Conservation (phyloP, 2,797 vertebrate genomes). For the Gorsachius magnificus region DNA sequence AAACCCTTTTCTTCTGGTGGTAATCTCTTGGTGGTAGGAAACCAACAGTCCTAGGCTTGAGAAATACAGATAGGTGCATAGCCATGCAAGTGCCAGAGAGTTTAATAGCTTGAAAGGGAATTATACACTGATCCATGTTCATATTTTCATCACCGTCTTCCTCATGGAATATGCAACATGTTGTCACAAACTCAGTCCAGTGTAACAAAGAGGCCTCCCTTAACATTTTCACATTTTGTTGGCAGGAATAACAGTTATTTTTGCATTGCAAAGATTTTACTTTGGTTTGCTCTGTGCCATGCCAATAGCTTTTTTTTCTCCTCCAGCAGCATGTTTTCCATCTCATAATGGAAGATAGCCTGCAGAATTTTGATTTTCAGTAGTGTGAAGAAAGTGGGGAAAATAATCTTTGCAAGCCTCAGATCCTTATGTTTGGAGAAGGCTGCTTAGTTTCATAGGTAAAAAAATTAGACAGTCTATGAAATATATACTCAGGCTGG, state of each 20-base stretch:
- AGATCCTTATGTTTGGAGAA: background rate
- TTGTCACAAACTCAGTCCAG: background rate
- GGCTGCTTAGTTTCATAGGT: background rate
- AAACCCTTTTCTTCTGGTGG: background rate
- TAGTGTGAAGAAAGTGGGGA: background rate
- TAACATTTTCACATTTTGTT: background rate
- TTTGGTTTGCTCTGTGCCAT: background rate
- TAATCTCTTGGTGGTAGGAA: background rate
- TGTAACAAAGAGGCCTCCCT: background rate
- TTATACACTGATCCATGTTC: background rate
- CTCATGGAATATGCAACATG: background rate
- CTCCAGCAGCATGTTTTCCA: background rate
- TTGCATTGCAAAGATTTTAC: background rate
- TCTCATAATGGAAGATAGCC: background rate
- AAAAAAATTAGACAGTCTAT: background rate
- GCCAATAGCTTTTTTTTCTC: background rate
- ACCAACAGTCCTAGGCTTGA: background rate
- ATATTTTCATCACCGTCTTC: background rate
- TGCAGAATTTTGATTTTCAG: background rate
- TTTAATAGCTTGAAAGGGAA: background rate
- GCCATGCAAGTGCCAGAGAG: accelerated
- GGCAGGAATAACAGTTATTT: background rate
- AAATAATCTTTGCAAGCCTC: background rate
- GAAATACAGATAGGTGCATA: background rate
- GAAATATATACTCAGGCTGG: background rate